Percentiles rank a stretch among this genome's conserved stretches.
phyloP scores from a whole-genome alignment of 2,113 vertebrate species.

The Calidris pugnax region DNA sequence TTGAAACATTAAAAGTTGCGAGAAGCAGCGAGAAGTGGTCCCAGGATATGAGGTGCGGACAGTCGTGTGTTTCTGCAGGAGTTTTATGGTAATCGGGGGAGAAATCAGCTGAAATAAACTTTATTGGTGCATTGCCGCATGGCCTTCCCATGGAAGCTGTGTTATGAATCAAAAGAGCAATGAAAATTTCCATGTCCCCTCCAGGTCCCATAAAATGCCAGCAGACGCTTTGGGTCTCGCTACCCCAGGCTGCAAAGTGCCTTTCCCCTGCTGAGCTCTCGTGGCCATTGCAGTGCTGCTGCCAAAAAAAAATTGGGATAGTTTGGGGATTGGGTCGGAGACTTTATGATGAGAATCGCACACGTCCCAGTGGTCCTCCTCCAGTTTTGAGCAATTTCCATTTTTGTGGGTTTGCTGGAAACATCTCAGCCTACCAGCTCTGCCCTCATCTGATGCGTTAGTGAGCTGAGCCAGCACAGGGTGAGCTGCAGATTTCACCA shows the following conservation, averaged over 20 bases:
- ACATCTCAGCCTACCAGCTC: not conserved
- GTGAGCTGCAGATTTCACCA: not conserved
- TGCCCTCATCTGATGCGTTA: accelerated
- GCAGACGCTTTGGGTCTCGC: not conserved
- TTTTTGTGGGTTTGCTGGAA: not conserved
- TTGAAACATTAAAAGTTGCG: not conserved
- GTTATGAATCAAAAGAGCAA: conserved; percentile 19
- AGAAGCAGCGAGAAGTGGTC: not conserved
- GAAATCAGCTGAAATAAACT: conserved; percentile 1
- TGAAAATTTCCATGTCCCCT: not conserved
- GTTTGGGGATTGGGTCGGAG: not conserved
- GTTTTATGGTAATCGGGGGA: not conserved
- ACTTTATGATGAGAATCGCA: not conserved
- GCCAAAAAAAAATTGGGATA: not conserved
- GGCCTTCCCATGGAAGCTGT: not conserved
- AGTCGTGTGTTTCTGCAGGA: not conserved
- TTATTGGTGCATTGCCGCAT: not conserved
- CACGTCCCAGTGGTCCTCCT: not conserved
- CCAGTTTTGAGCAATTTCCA: not conserved
- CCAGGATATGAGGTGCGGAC: not conserved
- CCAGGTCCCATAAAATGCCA: not conserved
- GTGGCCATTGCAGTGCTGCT: not conserved
- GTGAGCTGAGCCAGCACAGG: not conserved
- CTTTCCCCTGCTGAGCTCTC: not conserved
- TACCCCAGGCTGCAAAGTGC: not conserved